Evolutionary conservation across 2,113 vertebrate genomes (phyloP), one percentile per base, ranked within the genome.

Genomic region (Heterochromis multidens): DNA sequence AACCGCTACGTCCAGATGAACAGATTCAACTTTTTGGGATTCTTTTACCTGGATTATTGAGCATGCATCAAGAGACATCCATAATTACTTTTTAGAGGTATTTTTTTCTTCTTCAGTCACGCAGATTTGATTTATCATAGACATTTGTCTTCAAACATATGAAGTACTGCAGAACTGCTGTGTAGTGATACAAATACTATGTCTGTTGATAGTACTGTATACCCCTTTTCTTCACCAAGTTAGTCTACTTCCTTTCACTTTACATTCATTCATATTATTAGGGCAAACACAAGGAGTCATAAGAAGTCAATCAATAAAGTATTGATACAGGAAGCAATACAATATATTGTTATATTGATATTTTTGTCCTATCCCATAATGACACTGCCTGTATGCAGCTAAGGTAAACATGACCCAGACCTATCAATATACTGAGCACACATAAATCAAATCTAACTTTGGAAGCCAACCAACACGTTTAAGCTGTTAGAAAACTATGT

Each of bases 291-390:
- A 5, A 19, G 63, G 43, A 27, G 65, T 49, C 25, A 17, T 49
- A 49, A 49, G 65, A 16, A 49, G 65, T 29, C 9, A 0, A 29
- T 72, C 25, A 46, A 46, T 46, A 27, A 27, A 46, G 40, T 27
- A 70, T 46, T 27, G 43, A 49, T 29, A 72, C 43, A 49, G 67
- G 1, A 52, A 21, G 9, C 43, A 72, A 49, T 72, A 12, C 65
- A 70, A 3, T 49, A 72, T 72, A 52, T 31, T 52, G 21, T 5
- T 25, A 8, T 21, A 52, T 6, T 52, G 65, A 25, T 49, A 72
- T 72, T 72, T n/a, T 72, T 25, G 27, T 49, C 9, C 25, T 72
- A 3, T 74, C 67, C 67, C 43, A 74, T 74, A 31, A 52, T 74
- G 43, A 6, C 13, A 74, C 13, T 13, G 43, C 3, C 0, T 72